Percentiles rank a stretch among this genome's conserved stretches.
phyloP scores from a whole-genome alignment of 2,888 invertebrate species.

The Baronia brevicornis region DNA sequence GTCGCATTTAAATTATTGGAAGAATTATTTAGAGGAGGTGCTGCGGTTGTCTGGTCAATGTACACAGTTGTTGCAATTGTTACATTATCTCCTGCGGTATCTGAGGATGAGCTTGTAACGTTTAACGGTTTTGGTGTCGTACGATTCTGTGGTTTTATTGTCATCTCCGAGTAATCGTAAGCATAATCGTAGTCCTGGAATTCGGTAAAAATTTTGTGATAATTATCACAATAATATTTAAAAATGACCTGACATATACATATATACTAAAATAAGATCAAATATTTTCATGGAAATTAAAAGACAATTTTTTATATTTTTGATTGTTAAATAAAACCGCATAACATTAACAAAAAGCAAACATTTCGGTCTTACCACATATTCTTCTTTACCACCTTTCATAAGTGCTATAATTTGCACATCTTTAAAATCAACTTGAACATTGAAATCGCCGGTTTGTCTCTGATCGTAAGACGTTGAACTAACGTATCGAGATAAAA shows the following conservation, averaged over 20 bases:
- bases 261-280: conserved; percentile 1
- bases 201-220: conserved; percentile 5
- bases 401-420: conserved; percentile 82
- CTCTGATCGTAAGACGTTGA: conserved; percentile 77
- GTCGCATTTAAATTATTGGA: conserved; percentile 15
- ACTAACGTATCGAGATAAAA: conserved; percentile 30
- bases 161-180: conserved; percentile 83
- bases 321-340: too few relatives aligned
- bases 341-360: too few relatives aligned
- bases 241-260: neutral
- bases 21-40: conserved; percentile 15
- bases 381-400: conserved; percentile 76
- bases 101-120: conserved; percentile 29
- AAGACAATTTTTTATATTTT: too few relatives aligned
- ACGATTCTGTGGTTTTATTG: conserved; percentile 77
- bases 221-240: conserved; percentile 4
- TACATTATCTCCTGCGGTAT: conserved; percentile 30
- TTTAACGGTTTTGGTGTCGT: conserved; percentile 59
- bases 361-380: conserved; percentile 78
- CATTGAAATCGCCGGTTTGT: conserved; percentile 86
- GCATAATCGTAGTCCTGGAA: conserved; percentile 83
- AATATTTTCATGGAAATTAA: too few relatives aligned
- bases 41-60: conserved; percentile 22
- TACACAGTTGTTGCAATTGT: conserved; percentile 24
- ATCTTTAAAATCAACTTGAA: conserved; percentile 86